Percentiles rank a stretch among this genome's conserved stretches.
These are phyloP conservation scores for Alectoris magna DNA, from an alignment of 2,797 vertebrate genomes.

Conservation along the genomic window DNA sequence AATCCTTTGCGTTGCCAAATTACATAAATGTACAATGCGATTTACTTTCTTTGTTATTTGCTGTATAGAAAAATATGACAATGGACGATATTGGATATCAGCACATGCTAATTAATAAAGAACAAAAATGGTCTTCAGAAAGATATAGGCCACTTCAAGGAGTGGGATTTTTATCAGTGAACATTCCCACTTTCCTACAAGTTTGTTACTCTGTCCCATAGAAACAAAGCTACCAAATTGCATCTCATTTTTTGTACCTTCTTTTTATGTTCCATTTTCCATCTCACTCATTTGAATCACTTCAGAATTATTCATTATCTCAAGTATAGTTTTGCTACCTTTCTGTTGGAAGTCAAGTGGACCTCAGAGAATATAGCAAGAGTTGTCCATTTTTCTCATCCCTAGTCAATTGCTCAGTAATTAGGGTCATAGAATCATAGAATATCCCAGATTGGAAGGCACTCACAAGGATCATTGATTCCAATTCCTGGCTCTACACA, in stretches of 20 bases:
- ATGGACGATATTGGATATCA: not conserved
- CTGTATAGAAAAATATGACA: not conserved
- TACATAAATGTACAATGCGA: not conserved
- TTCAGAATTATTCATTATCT: not conserved
- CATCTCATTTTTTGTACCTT: not conserved
- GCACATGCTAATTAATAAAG: not conserved
- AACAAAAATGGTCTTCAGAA: not conserved
- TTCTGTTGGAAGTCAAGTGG: not conserved
- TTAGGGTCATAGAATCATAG: not conserved
- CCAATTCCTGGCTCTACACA: not conserved
- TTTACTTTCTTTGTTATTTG: not conserved
- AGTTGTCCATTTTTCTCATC: not conserved
- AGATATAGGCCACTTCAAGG: not conserved
- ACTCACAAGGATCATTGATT: not conserved
- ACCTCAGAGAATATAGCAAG: not conserved
- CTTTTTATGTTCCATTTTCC: not conserved
- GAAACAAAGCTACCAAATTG: not conserved
- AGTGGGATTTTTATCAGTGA: rapidly evolving
- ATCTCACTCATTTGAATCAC: not conserved
- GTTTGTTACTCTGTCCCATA: not conserved
- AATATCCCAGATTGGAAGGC: not conserved
- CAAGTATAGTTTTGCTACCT: not conserved
- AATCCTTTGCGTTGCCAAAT: not conserved
- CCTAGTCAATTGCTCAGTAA: not conserved
- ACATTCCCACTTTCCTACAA: not conserved